Percentiles rank a stretch among this genome's conserved stretches.
phyloP scores from a whole-genome alignment of 2,113 vertebrate genomes.

The Rostratula benghalensis region DNA sequence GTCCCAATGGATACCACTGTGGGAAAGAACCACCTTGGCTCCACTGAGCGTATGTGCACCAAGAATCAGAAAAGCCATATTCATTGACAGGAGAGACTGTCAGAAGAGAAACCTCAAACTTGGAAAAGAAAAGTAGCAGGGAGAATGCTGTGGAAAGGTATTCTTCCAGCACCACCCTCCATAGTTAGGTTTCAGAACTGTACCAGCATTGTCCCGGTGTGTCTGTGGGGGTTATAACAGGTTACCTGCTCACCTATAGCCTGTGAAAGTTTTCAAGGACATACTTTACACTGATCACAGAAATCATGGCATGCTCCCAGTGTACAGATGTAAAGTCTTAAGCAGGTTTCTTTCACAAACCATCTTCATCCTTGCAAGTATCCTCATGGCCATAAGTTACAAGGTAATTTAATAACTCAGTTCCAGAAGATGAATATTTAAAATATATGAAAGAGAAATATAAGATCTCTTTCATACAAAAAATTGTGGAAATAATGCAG shows the following conservation, averaged over 20 bases:
- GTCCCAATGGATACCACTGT: not conserved
- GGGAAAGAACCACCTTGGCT: not conserved
- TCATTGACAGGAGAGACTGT: not conserved
- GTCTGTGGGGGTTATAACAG: not conserved
- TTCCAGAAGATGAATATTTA: slow-evolving; percentile 35
- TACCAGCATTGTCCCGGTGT: not conserved
- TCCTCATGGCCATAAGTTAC: not conserved
- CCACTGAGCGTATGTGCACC: accelerated
- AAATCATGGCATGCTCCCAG: not conserved
- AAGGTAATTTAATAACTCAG: not conserved
- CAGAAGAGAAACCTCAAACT: not conserved
- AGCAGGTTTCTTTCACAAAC: not conserved
- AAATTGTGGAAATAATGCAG: slow-evolving; percentile 19
- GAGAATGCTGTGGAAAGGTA: not conserved
- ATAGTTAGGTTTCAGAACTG: not conserved
- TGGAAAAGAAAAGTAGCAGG: not conserved
- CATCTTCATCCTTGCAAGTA: not conserved
- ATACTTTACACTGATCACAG: not conserved
- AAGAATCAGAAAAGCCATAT: not conserved
- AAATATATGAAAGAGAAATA: slow-evolving; percentile 34
- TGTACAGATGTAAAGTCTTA: not conserved
- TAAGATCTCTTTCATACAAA: slow-evolving; percentile 10
- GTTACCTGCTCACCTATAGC: not conserved
- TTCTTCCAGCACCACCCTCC: not conserved
- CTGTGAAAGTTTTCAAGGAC: not conserved